Conservation (phyloP, 2,888 invertebrate genomes). For the Drosophila emarginata region DNA sequence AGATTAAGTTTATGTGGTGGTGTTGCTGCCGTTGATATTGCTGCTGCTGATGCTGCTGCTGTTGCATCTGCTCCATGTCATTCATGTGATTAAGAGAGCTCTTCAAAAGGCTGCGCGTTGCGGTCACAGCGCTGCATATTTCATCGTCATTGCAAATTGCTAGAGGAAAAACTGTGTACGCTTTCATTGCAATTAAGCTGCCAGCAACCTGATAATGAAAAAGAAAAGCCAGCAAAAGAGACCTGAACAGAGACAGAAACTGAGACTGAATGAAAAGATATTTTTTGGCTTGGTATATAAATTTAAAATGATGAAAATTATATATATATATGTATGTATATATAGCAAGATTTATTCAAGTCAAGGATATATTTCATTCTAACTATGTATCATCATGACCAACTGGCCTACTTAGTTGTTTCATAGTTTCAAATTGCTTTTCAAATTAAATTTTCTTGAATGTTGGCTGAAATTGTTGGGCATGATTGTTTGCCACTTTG, state of each 20-base stretch:
- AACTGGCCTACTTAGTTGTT: slow-evolving; percentile 5
- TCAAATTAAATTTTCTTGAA: slow-evolving; percentile 28
- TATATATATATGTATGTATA: background rate
- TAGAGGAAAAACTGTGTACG: slow-evolving; percentile 63
- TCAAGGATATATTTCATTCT: background rate
- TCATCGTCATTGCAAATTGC: slow-evolving; percentile 65
- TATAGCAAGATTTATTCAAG: background rate
- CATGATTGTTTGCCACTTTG: slow-evolving; percentile 28
- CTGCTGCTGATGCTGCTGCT: background rate
- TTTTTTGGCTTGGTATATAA: slow-evolving; percentile 8
- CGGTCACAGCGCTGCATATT: slow-evolving; percentile 59
- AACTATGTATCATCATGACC: background rate
- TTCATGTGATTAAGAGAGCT: slow-evolving; percentile 67
- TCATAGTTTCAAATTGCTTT: background rate
- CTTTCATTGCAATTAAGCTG: slow-evolving; percentile 74
- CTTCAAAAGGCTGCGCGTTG: slow-evolving; percentile 22
- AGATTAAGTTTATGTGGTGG: slow-evolving; percentile 62
- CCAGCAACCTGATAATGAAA: slow-evolving; percentile 64
- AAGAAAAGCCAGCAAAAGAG: slow-evolving; percentile 34
- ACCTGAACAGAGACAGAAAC: slow-evolving; percentile 6
- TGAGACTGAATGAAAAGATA: slow-evolving; percentile 1
- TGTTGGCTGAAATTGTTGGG: slow-evolving; percentile 17
- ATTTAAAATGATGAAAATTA: slow-evolving; percentile 21
- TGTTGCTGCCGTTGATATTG: slow-evolving; percentile 16
- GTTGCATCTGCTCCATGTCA: slow-evolving; percentile 33